phyloP scores from a whole-genome alignment of 1,140 invertebrate genomes.

The Neodiprion virginianus region DNA sequence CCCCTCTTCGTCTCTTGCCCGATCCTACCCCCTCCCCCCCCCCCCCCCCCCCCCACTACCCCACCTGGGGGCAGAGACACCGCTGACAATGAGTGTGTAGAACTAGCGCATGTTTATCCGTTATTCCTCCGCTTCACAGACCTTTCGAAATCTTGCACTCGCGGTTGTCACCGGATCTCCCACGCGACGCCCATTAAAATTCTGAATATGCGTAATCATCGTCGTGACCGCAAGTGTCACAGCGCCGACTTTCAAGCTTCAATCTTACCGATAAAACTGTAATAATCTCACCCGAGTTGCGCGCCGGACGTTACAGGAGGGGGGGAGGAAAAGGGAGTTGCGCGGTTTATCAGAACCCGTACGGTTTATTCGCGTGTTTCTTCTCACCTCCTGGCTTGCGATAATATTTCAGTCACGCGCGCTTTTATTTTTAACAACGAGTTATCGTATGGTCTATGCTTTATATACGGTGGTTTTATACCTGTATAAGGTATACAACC shows the following conservation, averaged over 20 bases:
- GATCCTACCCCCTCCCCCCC: neutral
- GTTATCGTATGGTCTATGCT: too few species aligned
- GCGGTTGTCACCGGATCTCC: neutral
- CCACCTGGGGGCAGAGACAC: constrained; percentile 27
- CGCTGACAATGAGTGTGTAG: constrained; percentile 15
- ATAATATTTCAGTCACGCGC: neutral
- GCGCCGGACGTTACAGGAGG: constrained; percentile 33
- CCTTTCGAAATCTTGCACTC: constrained; percentile 26
- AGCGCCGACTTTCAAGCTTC: neutral
- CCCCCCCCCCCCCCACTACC: constrained; percentile 1
- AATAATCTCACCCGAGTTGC: constrained; percentile 11
- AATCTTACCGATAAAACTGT: neutral
- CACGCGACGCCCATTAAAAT: constrained; percentile 24
- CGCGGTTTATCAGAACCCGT: neutral
- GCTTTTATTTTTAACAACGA: too few species aligned
- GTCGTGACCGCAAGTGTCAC: neutral
- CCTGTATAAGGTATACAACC: too few species aligned
- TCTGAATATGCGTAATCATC: constrained; percentile 24
- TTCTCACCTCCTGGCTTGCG: neutral
- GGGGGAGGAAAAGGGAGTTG: neutral
- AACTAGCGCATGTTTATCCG: constrained; percentile 40
- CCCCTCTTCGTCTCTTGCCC: constrained; percentile 22
- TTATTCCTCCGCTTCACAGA: constrained; percentile 46
- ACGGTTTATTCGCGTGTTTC: too few species aligned
- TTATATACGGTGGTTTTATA: too few species aligned